These are phyloP conservation scores for Hylaeus volcanicus DNA, from an alignment of 1,140 invertebrate genomes.

Conservation along the genomic window DNA sequence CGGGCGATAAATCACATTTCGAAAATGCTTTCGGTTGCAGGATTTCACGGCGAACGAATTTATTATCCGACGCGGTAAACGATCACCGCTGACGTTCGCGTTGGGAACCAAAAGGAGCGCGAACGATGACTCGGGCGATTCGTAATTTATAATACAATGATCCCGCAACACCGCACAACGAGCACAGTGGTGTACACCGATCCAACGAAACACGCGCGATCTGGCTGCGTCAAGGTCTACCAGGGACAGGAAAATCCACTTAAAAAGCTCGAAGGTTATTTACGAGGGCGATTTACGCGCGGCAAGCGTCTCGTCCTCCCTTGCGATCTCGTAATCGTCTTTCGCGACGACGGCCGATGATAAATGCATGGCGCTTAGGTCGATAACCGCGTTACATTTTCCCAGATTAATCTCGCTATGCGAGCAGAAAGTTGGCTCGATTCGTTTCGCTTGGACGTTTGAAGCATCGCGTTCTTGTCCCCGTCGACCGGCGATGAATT, in stretches of 20 bases:
- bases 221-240: too few relatives aligned
- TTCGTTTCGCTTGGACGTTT: not conserved
- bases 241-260: slow-evolving; percentile 1
- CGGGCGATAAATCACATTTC: slow-evolving; percentile 49
- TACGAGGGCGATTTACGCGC: not conserved
- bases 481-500: slow-evolving; percentile 29
- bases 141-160: slow-evolving; percentile 1
- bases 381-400: slow-evolving; percentile 12
- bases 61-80: slow-evolving; percentile 7
- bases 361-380: slow-evolving; percentile 16
- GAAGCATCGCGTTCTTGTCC: not conserved
- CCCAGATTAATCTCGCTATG: not conserved
- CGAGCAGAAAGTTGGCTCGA: not conserved
- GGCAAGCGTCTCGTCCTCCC: not conserved
- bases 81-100: not conserved
- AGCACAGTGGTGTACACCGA: too few relatives aligned
- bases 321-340: slow-evolving; percentile 15
- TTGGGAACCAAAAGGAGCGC: too few relatives aligned
- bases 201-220: too few relatives aligned
- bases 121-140: too few relatives aligned
- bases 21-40: slow-evolving; percentile 22
- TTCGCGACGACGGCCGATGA: slow-evolving; percentile 14
- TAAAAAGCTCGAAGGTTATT: slow-evolving; percentile 24
- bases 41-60: slow-evolving; percentile 11
- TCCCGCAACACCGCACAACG: not conserved